Conservation (phyloP, 1,140 invertebrate genomes). For the Trialeurodes vaporariorum region DNA sequence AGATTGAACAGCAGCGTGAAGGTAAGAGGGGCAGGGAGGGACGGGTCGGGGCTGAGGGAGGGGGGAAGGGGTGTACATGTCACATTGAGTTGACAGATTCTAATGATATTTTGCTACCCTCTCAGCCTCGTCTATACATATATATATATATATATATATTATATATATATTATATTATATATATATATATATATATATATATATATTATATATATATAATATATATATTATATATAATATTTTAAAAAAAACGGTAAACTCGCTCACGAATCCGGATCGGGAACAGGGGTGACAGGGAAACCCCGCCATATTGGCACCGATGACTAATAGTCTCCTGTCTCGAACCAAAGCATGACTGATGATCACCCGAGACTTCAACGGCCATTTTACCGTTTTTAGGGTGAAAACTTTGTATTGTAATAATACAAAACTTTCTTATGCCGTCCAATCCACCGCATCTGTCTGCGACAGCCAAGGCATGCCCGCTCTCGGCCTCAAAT, state of each 20-base stretch:
- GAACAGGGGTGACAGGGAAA: no score
- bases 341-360: background rate
- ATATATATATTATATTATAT: no score
- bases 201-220: no score
- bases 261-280: no score
- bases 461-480: background rate
- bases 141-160: no score
- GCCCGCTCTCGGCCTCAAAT: no score
- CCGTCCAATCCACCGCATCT: background rate
- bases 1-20: background rate
- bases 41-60: background rate
- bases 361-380: background rate
- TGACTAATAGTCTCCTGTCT: background rate
- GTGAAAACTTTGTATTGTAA: slow-evolving; percentile 1
- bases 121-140: no score
- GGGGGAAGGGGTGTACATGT: background rate
- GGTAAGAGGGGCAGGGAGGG: background rate
- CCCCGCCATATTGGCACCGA: background rate
- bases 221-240: no score
- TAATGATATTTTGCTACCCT: background rate
- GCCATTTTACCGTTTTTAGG: background rate
- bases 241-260: no score
- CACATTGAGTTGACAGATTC: background rate
- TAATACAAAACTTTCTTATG: background rate
- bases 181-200: no score